Conservation (phyloP, 2,113 vertebrate species). For the Archocentrus centrarchus region DNA sequence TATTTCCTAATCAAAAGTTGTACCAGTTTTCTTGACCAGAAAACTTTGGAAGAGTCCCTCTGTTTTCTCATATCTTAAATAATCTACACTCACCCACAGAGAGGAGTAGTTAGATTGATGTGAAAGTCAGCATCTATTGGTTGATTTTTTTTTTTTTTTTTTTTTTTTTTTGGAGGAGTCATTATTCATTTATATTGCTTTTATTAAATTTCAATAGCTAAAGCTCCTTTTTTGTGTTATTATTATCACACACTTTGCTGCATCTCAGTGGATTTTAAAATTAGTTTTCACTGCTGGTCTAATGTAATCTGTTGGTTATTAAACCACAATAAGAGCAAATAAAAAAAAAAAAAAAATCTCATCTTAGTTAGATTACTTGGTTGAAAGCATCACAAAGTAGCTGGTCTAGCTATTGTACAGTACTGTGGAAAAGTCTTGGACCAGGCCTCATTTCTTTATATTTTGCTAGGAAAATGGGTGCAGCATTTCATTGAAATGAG, state of each 20-base stretch:
- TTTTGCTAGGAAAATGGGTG: no score
- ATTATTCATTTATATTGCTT: background rate
- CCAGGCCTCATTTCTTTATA: no score
- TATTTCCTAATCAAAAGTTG: conserved; percentile 9
- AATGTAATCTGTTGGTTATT: background rate
- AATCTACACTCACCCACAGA: background rate
- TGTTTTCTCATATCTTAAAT: background rate
- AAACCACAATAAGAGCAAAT: background rate
- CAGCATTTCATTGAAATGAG: no score
- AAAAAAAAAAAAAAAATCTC: no score
- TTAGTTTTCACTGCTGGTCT: background rate
- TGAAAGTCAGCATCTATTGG: background rate
- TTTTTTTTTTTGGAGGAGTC: background rate
- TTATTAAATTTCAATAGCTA: no score
- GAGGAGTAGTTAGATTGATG: background rate
- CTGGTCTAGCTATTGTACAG: no score
- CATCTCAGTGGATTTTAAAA: background rate
- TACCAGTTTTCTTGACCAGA: background rate
- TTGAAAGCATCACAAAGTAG: no score
- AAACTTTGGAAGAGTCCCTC: background rate
- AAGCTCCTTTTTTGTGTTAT: no score
- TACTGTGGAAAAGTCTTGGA: no score
- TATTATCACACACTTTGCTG: no score
- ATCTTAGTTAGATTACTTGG: no score
- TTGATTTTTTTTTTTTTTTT: fast-evolving